Conservation (phyloP, 2,888 invertebrate genomes). For the Latrodectus elegans region DNA sequence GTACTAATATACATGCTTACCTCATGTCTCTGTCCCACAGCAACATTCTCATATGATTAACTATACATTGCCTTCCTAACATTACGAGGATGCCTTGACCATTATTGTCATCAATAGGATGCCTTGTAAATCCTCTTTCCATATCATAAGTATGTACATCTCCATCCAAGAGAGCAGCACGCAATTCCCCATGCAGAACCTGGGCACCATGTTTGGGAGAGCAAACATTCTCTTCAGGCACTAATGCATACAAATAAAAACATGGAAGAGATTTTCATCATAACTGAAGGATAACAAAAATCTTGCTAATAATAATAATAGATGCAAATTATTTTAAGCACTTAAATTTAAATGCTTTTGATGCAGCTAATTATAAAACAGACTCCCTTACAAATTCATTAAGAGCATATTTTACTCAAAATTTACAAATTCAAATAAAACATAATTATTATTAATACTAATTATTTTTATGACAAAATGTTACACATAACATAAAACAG, state of each 20-base stretch:
- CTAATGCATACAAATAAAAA: constrained; percentile 76
- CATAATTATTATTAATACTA: too few relatives aligned
- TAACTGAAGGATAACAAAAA: too few relatives aligned
- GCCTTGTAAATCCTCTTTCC: constrained; percentile 93
- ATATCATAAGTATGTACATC: constrained; percentile 90
- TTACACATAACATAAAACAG: too few relatives aligned
- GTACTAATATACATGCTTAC: constrained; percentile 73
- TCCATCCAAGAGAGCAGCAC: constrained; percentile 90
- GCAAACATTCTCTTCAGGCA: constrained; percentile 94
- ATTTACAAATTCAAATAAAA: not conserved
- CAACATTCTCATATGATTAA: constrained; percentile 93
- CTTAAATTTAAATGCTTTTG: not conserved
- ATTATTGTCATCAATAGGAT: constrained; percentile 84
- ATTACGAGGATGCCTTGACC: constrained; percentile 88
- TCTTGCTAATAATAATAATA: not conserved
- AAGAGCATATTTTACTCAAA: not conserved
- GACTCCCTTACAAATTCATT: not conserved
- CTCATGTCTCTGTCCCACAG: constrained; percentile 95
- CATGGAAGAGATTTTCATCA: not conserved
- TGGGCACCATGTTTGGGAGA: constrained; percentile 86
- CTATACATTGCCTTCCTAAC: constrained; percentile 86
- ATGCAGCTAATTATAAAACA: too few relatives aligned
- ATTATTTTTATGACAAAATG: too few relatives aligned
- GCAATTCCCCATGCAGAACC: constrained; percentile 92
- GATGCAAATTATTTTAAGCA: not conserved